A percentile compares a stretch with the other conserved stretches of the same genome.
phyloP scores from a whole-genome alignment of 2,888 invertebrate genomes.

The Steinernema carpocapsae region DNA sequence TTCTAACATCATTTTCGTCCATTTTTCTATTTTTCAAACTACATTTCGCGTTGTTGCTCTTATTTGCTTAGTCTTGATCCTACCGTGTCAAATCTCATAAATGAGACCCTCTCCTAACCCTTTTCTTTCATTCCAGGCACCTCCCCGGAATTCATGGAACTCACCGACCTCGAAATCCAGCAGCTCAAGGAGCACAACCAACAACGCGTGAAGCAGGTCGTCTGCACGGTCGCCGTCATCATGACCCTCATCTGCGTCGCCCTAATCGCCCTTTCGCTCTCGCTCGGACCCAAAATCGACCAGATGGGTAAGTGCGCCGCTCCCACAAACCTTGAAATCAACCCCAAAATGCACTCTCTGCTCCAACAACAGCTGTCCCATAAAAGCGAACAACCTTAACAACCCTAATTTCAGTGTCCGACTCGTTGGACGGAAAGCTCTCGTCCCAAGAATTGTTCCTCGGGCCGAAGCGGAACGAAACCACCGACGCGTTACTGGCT shows the following conservation, averaged over 20 bases:
- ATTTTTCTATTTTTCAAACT: too few species aligned
- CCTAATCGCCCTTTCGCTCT: constrained; percentile 63
- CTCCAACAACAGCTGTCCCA: neutral
- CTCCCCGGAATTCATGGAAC: constrained; percentile 44
- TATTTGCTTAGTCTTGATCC: too few species aligned
- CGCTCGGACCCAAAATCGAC: constrained; percentile 67
- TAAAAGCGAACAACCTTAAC: constrained; percentile 9
- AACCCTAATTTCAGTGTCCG: constrained; percentile 47
- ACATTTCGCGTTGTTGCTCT: too few species aligned
- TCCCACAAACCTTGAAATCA: neutral
- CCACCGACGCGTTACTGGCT: neutral
- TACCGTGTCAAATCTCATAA: too few species aligned
- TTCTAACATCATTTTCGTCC: too few species aligned
- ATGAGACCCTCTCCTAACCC: too few species aligned
- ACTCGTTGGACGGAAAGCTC: constrained; percentile 47
- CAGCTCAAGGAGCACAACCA: constrained; percentile 62
- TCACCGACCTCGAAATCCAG: constrained; percentile 63
- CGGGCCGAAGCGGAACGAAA: constrained; percentile 48
- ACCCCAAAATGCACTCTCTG: constrained; percentile 10
- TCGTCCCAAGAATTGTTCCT: constrained; percentile 54
- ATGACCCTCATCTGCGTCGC: constrained; percentile 60
- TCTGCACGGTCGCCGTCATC: constrained; percentile 60
- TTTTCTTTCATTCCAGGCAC: constrained; percentile 14
- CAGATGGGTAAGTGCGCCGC: constrained; percentile 55
- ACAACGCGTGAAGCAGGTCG: constrained; percentile 62